These are phyloP conservation scores for Pithys albifrons DNA, from an alignment of 2,113 vertebrate species.

Conservation along the genomic window DNA sequence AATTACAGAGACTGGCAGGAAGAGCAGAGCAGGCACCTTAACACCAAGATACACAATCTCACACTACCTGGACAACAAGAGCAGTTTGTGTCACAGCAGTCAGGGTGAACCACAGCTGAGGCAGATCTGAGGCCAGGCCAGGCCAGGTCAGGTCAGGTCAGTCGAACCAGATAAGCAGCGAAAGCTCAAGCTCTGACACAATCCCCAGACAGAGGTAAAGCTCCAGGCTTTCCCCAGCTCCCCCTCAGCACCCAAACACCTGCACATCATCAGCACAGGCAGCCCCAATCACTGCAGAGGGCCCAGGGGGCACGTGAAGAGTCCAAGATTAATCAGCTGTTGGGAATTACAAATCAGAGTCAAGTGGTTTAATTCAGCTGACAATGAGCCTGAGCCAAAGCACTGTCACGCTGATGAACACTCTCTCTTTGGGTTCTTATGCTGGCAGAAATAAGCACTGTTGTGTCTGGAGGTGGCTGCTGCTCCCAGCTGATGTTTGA, in stretches of 20 bases:
- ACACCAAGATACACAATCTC: background rate
- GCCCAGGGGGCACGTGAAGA: no score
- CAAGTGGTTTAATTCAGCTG: background rate
- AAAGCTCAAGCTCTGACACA: background rate
- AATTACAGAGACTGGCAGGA: background rate
- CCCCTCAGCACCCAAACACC: background rate
- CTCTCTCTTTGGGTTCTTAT: background rate
- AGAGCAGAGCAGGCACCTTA: rapidly evolving
- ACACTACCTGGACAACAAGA: background rate
- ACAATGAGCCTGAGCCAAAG: background rate
- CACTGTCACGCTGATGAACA: rapidly evolving
- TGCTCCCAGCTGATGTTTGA: rapidly evolving
- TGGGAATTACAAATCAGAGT: background rate
- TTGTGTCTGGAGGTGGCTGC: background rate
- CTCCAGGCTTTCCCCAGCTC: background rate
- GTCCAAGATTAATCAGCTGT: background rate
- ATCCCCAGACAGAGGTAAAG: rapidly evolving
- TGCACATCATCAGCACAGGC: background rate
- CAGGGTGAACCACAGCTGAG: background rate
- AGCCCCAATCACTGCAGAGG: background rate
- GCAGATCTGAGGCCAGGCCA: background rate
- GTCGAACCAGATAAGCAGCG: rapidly evolving
- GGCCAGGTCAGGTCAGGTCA: no score
- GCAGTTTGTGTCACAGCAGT: background rate
- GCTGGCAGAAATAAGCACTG: background rate